phyloP scores from a whole-genome alignment of 2,888 invertebrate genomes.

The Anaspis maculata region DNA sequence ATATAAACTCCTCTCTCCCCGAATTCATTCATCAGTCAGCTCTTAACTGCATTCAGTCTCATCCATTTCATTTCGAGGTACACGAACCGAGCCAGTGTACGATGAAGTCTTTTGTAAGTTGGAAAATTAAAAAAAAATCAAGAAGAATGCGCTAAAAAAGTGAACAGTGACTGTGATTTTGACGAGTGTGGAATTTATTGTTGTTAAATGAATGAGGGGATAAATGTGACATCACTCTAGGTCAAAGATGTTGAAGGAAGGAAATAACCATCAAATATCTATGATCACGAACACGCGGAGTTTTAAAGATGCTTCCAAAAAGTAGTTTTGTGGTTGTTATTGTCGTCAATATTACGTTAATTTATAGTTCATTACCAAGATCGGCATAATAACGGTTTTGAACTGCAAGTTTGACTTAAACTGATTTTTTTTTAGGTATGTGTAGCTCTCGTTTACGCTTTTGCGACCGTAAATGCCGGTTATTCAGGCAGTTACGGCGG shows the following conservation, averaged over 20 bases:
- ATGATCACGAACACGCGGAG: too few species aligned
- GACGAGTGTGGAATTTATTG: too few species aligned
- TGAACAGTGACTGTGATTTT: too few species aligned
- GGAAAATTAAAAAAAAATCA: too few species aligned
- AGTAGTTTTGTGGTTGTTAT: too few species aligned
- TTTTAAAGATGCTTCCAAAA: too few species aligned
- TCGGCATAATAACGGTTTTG: not conserved
- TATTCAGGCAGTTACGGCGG: conserved; percentile 30
- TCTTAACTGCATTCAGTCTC: conserved; percentile 17
- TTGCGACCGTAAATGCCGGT: conserved; percentile 35
- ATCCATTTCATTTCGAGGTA: conserved; percentile 21
- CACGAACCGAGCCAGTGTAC: conserved; percentile 29
- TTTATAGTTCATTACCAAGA: conserved; percentile 8
- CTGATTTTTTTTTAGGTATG: conserved; percentile 22
- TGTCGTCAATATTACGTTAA: too few species aligned
- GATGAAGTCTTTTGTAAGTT: conserved; percentile 40
- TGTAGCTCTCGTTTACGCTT: conserved; percentile 31
- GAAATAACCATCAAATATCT: too few species aligned
- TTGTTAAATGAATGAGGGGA: too few species aligned
- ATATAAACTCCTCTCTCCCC: conserved; percentile 27
- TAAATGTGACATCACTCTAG: too few species aligned
- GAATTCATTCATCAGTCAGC: conserved; percentile 29
- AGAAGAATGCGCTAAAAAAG: too few species aligned
- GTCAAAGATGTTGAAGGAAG: too few species aligned
- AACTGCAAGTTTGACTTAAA: not conserved